Evolutionary conservation across 2,797 vertebrate genomes (phyloP).

Genomic region (Chloroceryle amazona): DNA sequence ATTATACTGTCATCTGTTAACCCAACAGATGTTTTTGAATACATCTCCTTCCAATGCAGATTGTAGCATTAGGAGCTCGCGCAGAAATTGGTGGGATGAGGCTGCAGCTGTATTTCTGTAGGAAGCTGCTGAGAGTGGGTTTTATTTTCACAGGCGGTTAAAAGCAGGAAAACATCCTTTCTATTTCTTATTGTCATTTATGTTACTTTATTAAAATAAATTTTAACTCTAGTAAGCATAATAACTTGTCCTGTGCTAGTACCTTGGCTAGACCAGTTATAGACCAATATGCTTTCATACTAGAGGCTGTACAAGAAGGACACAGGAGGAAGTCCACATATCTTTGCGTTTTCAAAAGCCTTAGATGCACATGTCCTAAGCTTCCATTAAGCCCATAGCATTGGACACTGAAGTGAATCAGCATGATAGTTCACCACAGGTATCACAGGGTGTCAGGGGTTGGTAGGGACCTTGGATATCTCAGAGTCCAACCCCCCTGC

Average conservation of each 20-base stretch:
- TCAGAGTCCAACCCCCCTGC: no score
- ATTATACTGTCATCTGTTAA: not conserved
- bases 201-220: not conserved
- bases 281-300: not conserved
- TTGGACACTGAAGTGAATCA: not conserved
- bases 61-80: not conserved
- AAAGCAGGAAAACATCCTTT: not conserved
- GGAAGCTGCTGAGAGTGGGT: not conserved
- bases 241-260: not conserved
- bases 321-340: not conserved
- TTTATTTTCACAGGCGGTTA: not conserved
- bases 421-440: not conserved
- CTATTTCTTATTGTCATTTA: not conserved
- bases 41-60: not conserved
- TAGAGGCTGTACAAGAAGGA: not conserved
- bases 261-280: not conserved
- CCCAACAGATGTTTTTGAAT: not conserved
- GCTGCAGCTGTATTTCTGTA: not conserved
- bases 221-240: not conserved
- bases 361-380: not conserved
- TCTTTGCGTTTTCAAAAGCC: not conserved
- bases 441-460: no score
- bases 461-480: no score
- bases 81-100: not conserved
- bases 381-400: fast-evolving